A percentile compares a stretch with the other conserved stretches of the same genome.
These are phyloP conservation scores for Gallirallus australis DNA, from an alignment of 2,797 vertebrate species.

Conservation along the genomic window DNA sequence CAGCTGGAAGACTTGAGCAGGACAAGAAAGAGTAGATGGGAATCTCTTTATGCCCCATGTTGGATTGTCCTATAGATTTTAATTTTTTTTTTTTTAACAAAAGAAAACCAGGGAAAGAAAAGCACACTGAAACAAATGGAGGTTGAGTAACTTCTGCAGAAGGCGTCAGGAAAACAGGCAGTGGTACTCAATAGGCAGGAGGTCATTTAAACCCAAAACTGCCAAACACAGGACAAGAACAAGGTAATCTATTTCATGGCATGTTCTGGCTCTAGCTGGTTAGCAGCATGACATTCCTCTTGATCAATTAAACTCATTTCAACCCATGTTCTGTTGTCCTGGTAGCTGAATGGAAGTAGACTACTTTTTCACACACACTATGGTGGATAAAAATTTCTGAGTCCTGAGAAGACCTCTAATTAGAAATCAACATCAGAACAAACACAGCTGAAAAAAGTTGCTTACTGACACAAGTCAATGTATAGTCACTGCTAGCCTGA, in stretches of 20 bases:
- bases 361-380: neutral
- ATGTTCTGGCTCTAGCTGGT: neutral
- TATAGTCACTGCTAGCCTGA: neutral
- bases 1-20: neutral
- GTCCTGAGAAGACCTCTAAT: neutral
- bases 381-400: neutral
- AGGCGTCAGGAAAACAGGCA: neutral
- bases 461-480: neutral
- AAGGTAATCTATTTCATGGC: neutral
- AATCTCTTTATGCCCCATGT: neutral
- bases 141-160: neutral
- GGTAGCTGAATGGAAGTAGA: neutral
- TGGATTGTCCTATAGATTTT: neutral
- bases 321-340: neutral
- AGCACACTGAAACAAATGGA: neutral
- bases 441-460: neutral
- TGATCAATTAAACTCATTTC: neutral
- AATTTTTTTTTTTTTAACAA: neutral
- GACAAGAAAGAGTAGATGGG: neutral
- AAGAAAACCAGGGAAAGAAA: neutral
- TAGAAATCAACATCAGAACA: neutral
- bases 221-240: neutral
- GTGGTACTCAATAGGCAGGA: neutral
- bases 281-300: neutral
- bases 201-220: neutral